Evolutionary conservation across 1,140 invertebrate genomes (phyloP), one percentile per base, ranked within the genome.

Genomic region (Frieseomelitta varia): DNA sequence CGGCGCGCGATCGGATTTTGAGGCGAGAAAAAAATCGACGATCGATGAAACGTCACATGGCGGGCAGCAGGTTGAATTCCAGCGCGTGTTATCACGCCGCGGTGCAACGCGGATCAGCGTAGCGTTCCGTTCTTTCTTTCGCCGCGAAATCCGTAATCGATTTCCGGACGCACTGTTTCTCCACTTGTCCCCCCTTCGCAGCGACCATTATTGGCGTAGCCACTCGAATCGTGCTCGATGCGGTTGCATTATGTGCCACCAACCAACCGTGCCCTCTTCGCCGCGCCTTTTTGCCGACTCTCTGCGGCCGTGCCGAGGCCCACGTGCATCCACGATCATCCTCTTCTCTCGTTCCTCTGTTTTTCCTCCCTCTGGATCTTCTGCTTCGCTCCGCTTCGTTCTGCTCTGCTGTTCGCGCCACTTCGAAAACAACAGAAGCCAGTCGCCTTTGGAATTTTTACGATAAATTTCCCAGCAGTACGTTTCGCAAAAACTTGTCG

Each of bases 71-170:
- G 39, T 84, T 53, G 68, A 10, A 67, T 85, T 67, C 61, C 82
- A 58, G 30, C 69, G 27, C 82, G 81, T 67, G 56, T 83, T 63
- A 67, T 84, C 84, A 84, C 58, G 81, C 71, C 76, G 83, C 65
- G 82, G 56, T 75, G 58, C 81, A 71, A 3, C 58, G 24, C 58
- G 0, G 3, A 61, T 24, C 14, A 14, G 58, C 56, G 21, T 21
- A 68, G 65, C 61, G n/a, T 65, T 65, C n/a, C 53, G 53, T 10
- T 61, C 69, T 84, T 53, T 55, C n/a, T 71, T 58, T 63, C 65
- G 30, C 15, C 72, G 51, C 72, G 65, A 85, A 85, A 87, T 85
- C 84, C 51, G 61, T 85, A 74, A 87, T 87, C 86, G 84, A 87
- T 82, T 87, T 81, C 55, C 86, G 73, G 61, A 4, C 73, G 39